Percentiles rank a stretch among this genome's conserved stretches.
These are phyloP conservation scores for Dynastes maya DNA, from an alignment of 2,888 invertebrate species.

Conservation along the genomic window DNA sequence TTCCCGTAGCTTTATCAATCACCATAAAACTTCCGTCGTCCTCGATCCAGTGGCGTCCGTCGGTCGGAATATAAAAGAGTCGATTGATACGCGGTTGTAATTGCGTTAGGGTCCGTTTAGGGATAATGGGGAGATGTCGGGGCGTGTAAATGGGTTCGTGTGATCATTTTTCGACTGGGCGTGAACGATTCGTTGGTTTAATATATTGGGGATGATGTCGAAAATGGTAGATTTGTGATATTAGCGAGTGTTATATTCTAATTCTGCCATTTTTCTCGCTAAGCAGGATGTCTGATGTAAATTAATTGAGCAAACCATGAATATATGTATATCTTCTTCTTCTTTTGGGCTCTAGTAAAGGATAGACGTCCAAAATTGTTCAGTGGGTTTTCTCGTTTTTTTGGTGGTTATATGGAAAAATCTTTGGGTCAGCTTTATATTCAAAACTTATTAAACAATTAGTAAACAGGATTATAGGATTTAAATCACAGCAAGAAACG, in stretches of 20 bases:
- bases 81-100: constrained; percentile 8
- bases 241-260: neutral
- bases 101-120: constrained; percentile 5
- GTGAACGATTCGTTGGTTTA: neutral
- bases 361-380: neutral
- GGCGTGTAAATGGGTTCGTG: constrained; percentile 12
- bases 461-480: too few relatives aligned
- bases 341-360: neutral
- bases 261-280: neutral
- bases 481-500: too few relatives aligned
- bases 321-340: neutral
- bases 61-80: constrained; percentile 26
- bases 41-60: constrained; percentile 31
- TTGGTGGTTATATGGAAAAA: too few relatives aligned
- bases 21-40: constrained; percentile 37
- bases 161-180: neutral
- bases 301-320: neutral
- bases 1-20: constrained; percentile 36
- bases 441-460: too few relatives aligned
- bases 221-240: neutral
- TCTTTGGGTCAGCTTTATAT: too few relatives aligned
- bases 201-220: neutral
- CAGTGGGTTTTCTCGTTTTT: too few relatives aligned
- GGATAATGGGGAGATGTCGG: neutral
- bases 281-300: neutral